phyloP scores from a whole-genome alignment of 2,888 invertebrate genomes.

The Atherix ibis region DNA sequence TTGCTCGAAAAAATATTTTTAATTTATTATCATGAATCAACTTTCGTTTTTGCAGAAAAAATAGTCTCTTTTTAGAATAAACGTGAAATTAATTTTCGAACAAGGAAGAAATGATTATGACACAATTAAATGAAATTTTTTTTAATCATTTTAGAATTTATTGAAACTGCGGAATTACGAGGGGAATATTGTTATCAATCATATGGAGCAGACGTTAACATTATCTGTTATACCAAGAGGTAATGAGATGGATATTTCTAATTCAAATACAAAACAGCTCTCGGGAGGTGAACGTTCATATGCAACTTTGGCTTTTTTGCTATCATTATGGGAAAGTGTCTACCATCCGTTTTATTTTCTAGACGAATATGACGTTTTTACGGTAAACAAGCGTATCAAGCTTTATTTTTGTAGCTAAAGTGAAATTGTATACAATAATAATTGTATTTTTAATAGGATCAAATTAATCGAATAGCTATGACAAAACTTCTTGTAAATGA shows the following conservation, averaged over 20 bases:
- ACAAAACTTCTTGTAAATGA: slow-evolving; percentile 63
- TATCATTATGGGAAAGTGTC: slow-evolving; percentile 85
- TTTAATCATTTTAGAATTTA: too few relatives aligned
- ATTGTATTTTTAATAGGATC: slow-evolving; percentile 45
- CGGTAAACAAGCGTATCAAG: too few relatives aligned
- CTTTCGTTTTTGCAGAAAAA: too few relatives aligned
- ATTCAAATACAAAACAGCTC: slow-evolving; percentile 46
- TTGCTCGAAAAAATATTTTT: too few relatives aligned
- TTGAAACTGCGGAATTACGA: slow-evolving; percentile 22
- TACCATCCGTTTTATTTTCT: slow-evolving; percentile 85
- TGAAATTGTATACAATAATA: background rate
- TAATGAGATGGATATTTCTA: slow-evolving; percentile 29
- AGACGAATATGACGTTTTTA: slow-evolving; percentile 95
- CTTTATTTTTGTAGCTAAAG: too few relatives aligned
- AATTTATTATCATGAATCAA: too few relatives aligned
- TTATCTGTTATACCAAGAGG: slow-evolving; percentile 40
- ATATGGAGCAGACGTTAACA: slow-evolving; percentile 32
- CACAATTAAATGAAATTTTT: too few relatives aligned
- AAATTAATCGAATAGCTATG: slow-evolving; percentile 63
- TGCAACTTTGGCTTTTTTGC: slow-evolving; percentile 85
- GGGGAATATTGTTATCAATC: slow-evolving; percentile 25
- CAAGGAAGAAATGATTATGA: too few relatives aligned
- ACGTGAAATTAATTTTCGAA: too few relatives aligned
- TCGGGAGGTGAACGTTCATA: slow-evolving; percentile 95
- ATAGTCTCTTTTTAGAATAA: too few relatives aligned